Conservation (phyloP, 2,797 vertebrate species). For the Numenius phaeopus region DNA sequence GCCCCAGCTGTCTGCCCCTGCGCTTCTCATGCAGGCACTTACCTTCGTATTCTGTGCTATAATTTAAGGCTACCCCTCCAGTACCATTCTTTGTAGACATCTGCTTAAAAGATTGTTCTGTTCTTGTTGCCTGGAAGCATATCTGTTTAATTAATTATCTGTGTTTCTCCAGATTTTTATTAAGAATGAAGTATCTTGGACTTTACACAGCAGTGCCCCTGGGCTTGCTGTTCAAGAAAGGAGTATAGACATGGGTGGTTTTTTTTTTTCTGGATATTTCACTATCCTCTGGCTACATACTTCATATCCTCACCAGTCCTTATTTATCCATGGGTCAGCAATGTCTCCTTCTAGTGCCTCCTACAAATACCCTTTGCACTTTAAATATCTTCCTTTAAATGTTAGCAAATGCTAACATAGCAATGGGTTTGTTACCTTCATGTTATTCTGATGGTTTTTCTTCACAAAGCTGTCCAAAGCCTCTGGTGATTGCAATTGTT, state of each 20-base stretch:
- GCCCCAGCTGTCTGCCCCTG: background rate
- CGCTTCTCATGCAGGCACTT: background rate
- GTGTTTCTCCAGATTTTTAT: background rate
- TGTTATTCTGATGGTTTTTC: background rate
- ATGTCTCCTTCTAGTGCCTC: background rate
- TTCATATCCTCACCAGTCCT: background rate
- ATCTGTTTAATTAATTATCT: constrained; percentile 8
- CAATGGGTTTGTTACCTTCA: background rate
- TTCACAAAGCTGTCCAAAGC: background rate
- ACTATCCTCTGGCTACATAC: background rate
- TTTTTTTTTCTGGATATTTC: background rate
- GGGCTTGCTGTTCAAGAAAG: background rate
- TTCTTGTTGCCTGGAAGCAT: background rate
- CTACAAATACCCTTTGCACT: background rate
- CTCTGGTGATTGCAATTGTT: background rate
- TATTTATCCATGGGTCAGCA: background rate
- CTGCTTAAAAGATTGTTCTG: background rate
- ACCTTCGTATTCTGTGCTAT: background rate
- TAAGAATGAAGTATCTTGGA: background rate
- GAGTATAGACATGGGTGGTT: background rate
- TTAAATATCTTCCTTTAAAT: background rate
- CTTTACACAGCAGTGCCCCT: background rate
- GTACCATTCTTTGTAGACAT: background rate
- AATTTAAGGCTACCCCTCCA: background rate
- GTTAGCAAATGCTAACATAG: background rate